Base-by-base conservation (phyloP, 2,888 invertebrate species). In the Rutpela maculata region DNA sequence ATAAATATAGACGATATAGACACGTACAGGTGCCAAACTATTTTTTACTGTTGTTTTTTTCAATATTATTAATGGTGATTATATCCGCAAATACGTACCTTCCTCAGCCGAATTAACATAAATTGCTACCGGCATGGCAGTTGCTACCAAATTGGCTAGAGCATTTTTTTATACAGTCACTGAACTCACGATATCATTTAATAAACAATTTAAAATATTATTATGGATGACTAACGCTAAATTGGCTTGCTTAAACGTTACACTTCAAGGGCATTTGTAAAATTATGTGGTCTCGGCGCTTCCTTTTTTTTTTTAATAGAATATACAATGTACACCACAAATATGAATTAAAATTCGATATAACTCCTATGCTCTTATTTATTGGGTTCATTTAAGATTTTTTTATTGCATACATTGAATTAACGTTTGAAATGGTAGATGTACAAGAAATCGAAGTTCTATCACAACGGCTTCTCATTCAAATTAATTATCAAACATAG, bases 151-250 rank as follows among this genome's bases (percentile, higher is more conserved):
- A 26, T 35, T 63, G n/a, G 35, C 7, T 50, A n/a, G 50, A 50
- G n/a, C n/a, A 50, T 0, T 50, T 50, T 50, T 50, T 15, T n/a
- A 50, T 50, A 35, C 35, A 26, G 63, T 63, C 63, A 31, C 26
- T 63, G 63, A 63, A 63, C 63, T 63, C 63, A 63, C 9, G 50
- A n/a, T n/a, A 7, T 50, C n/a, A n/a, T 50, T 50, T 50, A 50
- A n/a, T n/a, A 31, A 31, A 31, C 63, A 31, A 22, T 31, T 63
- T 22, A 22, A 63, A 63, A 31, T 63, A 63, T 63, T 63, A 63
- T 26, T 63, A 31, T 31, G 63, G 63, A 31, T 63, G 63, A 63
- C 31, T 63, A 63, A 63, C 35, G 26, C 4, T 35, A 17, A 63
- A 63, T 31, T 63, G 4, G 15, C 17, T 63, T 5, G 26, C 17